These are phyloP conservation scores for Trichogramma dendrolimi DNA, from an alignment of 2,888 invertebrate genomes.

Conservation along the genomic window DNA sequence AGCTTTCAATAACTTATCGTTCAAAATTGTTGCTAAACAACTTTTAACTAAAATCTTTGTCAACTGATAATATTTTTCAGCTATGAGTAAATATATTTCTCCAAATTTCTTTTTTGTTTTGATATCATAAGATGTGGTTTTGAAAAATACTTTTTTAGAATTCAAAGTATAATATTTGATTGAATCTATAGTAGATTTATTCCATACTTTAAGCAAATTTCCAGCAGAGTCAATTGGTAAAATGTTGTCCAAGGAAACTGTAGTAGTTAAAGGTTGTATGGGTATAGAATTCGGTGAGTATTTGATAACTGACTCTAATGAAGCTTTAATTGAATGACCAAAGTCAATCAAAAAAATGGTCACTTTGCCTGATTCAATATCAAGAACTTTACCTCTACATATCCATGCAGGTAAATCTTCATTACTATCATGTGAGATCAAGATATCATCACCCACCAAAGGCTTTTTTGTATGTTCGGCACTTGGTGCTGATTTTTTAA, in stretches of 20 bases:
- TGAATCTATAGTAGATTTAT: conserved; percentile 32
- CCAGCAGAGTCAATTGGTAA: conserved; percentile 29
- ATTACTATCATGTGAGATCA: conserved; percentile 13
- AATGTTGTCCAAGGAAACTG: conserved; percentile 34
- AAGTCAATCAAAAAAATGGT: conserved; percentile 35
- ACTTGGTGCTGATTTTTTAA: too few relatives aligned
- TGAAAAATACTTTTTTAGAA: conserved; percentile 37
- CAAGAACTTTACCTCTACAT: conserved; percentile 33
- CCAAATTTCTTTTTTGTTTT: conserved; percentile 36
- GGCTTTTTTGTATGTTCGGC: too few relatives aligned
- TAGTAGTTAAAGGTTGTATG: conserved; percentile 31
- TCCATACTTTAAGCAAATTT: conserved; percentile 33
- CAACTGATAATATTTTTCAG: conserved; percentile 35
- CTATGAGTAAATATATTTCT: conserved; percentile 42
- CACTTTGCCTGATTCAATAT: conserved; percentile 18
- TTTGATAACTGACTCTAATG: conserved; percentile 29
- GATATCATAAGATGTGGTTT: conserved; percentile 32
- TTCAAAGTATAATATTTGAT: conserved; percentile 34
- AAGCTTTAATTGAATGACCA: conserved; percentile 30
- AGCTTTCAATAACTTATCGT: conserved; percentile 10
- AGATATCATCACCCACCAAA: neutral
- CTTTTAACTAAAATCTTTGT: conserved; percentile 36
- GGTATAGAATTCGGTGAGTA: conserved; percentile 19
- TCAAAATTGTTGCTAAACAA: conserved; percentile 36
- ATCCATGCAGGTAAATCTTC: conserved; percentile 31